These are phyloP conservation scores for Mystacides longicornis DNA, from an alignment of 2,888 invertebrate species.

Conservation along the genomic window DNA sequence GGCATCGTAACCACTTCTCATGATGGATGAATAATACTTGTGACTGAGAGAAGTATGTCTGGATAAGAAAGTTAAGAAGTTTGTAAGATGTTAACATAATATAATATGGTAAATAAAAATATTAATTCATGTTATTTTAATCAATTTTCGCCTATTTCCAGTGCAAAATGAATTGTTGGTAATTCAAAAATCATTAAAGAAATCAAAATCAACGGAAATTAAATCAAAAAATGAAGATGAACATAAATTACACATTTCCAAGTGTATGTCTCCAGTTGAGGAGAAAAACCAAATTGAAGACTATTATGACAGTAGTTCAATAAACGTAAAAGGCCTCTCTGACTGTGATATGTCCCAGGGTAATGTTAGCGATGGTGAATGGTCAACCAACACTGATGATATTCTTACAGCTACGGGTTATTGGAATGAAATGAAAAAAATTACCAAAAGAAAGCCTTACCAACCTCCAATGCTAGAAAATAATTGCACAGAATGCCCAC, in stretches of 20 bases:
- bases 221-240: not conserved
- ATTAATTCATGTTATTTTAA: no score
- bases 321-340: not conserved
- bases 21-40: no score
- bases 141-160: no score
- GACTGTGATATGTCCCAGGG: not conserved
- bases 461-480: not conserved
- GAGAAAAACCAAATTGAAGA: not conserved
- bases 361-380: not conserved
- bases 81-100: no score
- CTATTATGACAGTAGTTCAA: not conserved
- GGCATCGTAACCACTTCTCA: no score
- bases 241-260: not conserved
- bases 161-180: no score
- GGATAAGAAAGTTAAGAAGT: no score
- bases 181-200: no score
- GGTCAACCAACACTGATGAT: not conserved
- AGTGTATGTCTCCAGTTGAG: not conserved
- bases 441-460: not conserved
- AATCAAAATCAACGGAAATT: not conserved
- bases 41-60: no score
- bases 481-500: not conserved
- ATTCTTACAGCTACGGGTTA: not conserved
- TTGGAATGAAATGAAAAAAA: not conserved
- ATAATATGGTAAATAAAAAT: no score